Conservation (phyloP, 2,888 invertebrate species). For the Thera britannica region DNA sequence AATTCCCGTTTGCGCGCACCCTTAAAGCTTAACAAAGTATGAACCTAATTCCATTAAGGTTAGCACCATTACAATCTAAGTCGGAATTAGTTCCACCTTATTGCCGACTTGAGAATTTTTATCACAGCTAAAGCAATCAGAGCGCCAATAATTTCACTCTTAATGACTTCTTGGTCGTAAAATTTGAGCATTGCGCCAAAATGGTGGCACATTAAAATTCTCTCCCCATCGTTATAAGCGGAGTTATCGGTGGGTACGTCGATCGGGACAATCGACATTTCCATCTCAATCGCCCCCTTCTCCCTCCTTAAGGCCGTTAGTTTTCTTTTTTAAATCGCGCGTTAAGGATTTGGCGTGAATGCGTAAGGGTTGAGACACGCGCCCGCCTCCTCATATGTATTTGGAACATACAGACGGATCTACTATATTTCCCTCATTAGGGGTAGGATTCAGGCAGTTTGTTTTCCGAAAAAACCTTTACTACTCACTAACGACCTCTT, state of each 20-base stretch:
- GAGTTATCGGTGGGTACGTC: slow-evolving; percentile 75
- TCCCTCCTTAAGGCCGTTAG: slow-evolving; percentile 70
- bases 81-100: slow-evolving; percentile 83
- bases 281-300: slow-evolving; percentile 75
- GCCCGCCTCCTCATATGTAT: slow-evolving; percentile 75
- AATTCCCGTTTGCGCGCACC: slow-evolving; percentile 16
- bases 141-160: slow-evolving; percentile 85
- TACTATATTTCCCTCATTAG: slow-evolving; percentile 58
- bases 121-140: slow-evolving; percentile 84
- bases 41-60: slow-evolving; percentile 60
- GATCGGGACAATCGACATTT: slow-evolving; percentile 82
- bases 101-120: slow-evolving; percentile 84
- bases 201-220: slow-evolving; percentile 85
- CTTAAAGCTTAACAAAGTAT: slow-evolving; percentile 45
- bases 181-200: slow-evolving; percentile 85
- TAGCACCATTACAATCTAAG: slow-evolving; percentile 72
- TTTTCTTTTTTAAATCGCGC: slow-evolving; percentile 85
- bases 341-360: slow-evolving; percentile 83
- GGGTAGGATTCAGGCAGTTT: slow-evolving; percentile 34
- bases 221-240: slow-evolving; percentile 83
- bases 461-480: neutral
- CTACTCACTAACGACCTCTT: neutral
- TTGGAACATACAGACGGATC: slow-evolving; percentile 67
- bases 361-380: slow-evolving; percentile 77
- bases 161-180: slow-evolving; percentile 83